phyloP scores from a whole-genome alignment of 2,797 vertebrate species.

The Protosalanx chinensis region DNA sequence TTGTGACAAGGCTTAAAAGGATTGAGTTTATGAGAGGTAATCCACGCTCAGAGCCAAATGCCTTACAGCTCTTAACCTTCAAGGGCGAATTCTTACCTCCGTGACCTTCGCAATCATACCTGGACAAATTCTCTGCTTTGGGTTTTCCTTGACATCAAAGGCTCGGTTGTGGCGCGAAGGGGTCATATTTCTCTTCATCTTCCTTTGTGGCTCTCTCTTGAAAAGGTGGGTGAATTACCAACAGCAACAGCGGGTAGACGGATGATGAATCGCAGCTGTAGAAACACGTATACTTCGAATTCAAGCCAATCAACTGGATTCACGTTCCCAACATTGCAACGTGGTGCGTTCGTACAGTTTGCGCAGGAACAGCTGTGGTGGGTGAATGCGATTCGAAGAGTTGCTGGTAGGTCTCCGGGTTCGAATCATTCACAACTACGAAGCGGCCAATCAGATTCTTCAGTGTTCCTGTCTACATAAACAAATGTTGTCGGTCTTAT shows the following conservation, averaged over 20 bases:
- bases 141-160: conserved; percentile 50
- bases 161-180: conserved; percentile 5
- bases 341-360: not conserved
- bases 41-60: conserved; percentile 49
- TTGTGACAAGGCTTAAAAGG: conserved; percentile 69
- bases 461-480: conserved; percentile 1
- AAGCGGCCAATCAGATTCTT: not conserved
- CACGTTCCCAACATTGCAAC: not conserved
- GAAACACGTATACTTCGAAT: not conserved
- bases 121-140: conserved; percentile 25
- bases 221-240: conserved; percentile 2
- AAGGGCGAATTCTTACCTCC: conserved; percentile 22
- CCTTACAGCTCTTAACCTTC: conserved; percentile 51
- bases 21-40: conserved; percentile 68
- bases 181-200: conserved; percentile 11
- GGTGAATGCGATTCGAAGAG: not conserved
- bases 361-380: not conserved
- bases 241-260: not conserved
- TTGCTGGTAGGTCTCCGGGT: not conserved
- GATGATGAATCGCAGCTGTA: not conserved
- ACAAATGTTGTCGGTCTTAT: conserved; percentile 28
- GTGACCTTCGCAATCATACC: conserved; percentile 41
- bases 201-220: not conserved
- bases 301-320: not conserved
- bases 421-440: not conserved